Conservation (phyloP, 2,888 invertebrate genomes). For the Tiphia femorata region DNA sequence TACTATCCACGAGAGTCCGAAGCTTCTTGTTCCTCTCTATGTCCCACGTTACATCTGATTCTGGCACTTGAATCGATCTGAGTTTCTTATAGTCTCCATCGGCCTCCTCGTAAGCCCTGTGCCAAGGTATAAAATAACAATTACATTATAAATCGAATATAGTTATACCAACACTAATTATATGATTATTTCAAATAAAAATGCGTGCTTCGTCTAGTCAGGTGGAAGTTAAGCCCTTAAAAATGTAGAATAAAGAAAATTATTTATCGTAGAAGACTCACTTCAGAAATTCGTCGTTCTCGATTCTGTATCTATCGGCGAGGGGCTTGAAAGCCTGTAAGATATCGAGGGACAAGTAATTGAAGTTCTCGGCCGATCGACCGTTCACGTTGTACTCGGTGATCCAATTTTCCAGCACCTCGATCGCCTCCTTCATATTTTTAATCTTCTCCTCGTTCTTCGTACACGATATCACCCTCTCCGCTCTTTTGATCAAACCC, state of each 20-base stretch:
- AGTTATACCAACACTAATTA: too few relatives aligned
- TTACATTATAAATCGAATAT: background rate
- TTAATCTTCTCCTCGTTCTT: conserved; percentile 82
- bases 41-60: conserved; percentile 79
- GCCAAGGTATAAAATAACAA: background rate
- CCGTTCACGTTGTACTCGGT: conserved; percentile 80
- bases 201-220: too few relatives aligned
- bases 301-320: conserved; percentile 71
- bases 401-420: conserved; percentile 79
- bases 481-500: conserved; percentile 79
- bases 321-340: conserved; percentile 72
- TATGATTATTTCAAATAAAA: too few relatives aligned
- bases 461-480: conserved; percentile 80
- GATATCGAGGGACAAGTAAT: conserved; percentile 76
- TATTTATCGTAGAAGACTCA: conserved; percentile 23
- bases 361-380: conserved; percentile 77
- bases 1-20: conserved; percentile 64
- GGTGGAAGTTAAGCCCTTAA: too few relatives aligned
- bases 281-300: conserved; percentile 65
- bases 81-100: conserved; percentile 82
- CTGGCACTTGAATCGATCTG: conserved; percentile 74
- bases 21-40: conserved; percentile 78
- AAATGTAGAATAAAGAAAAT: background rate
- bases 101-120: conserved; percentile 74
- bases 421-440: conserved; percentile 81